Evolutionary conservation across 2,113 vertebrate species (phyloP).

Genomic region (Peromyscus polionotus): DNA sequence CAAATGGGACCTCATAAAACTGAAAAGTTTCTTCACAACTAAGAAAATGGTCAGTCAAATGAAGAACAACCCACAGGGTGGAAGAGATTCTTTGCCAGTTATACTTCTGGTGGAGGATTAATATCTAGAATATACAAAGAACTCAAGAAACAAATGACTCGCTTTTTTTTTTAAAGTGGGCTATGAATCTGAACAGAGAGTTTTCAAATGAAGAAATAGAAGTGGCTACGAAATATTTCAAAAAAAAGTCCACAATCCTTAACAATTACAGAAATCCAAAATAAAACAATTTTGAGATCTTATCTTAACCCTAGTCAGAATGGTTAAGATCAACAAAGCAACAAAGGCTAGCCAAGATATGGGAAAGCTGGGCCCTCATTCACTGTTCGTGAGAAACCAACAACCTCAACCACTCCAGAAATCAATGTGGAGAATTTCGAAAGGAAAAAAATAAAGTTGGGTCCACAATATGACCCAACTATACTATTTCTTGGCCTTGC

Average conservation of each 20-base stretch:
- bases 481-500: no score
- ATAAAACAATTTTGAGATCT: neutral
- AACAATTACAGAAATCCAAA: neutral
- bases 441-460: neutral
- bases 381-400: neutral
- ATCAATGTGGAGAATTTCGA: neutral
- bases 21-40: neutral
- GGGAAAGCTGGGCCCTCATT: neutral
- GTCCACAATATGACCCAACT: neutral
- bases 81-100: neutral
- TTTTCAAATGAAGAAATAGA: neutral
- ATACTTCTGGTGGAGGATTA: neutral
- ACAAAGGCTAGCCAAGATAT: neutral
- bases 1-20: neutral
- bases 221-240: neutral
- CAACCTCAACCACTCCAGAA: neutral
- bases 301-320: neutral
- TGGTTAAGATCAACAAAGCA: neutral
- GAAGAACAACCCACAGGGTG: neutral
- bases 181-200: neutral
- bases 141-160: neutral
- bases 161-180: neutral
- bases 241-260: neutral
- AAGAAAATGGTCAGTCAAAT: neutral
- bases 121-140: neutral